Evolutionary conservation across 2,797 vertebrate genomes (phyloP).

Genomic region (Discoglossus pictus): DNA sequence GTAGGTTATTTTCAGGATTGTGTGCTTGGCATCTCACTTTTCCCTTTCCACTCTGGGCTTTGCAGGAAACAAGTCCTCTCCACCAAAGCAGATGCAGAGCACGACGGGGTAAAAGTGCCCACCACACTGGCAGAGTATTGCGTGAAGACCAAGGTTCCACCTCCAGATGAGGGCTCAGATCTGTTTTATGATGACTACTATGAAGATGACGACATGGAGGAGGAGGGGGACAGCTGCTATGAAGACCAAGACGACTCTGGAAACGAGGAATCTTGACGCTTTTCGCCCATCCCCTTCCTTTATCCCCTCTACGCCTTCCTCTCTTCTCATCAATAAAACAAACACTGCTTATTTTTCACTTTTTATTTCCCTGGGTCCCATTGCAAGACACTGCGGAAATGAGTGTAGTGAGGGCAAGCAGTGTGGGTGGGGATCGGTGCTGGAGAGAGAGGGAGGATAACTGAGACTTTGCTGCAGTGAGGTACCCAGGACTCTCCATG

Average conservation of each 20-base stretch:
- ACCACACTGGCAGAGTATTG: slow-evolving; percentile 93
- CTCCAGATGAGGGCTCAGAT: slow-evolving; percentile 88
- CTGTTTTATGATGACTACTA: slow-evolving; percentile 94
- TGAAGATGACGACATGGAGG: slow-evolving; percentile 85
- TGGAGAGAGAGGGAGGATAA: slow-evolving; percentile 46
- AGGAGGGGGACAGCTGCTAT: slow-evolving; percentile 85
- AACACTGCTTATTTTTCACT: slow-evolving; percentile 22
- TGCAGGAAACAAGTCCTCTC: slow-evolving; percentile 91
- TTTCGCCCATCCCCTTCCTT: background rate
- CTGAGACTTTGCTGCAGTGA: rapidly evolving
- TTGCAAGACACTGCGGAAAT: slow-evolving; percentile 5
- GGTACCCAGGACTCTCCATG: slow-evolving; percentile 22
- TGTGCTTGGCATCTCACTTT: too few relatives aligned
- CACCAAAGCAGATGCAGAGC: slow-evolving; percentile 88
- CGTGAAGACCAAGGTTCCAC: slow-evolving; percentile 85
- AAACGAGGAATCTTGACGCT: slow-evolving; percentile 89
- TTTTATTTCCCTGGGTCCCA: slow-evolving; percentile 21
- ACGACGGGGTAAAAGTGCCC: slow-evolving; percentile 93
- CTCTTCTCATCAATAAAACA: slow-evolving; percentile 24
- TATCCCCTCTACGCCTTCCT: background rate
- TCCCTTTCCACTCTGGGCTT: background rate
- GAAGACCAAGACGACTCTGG: slow-evolving; percentile 91
- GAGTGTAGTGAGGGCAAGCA: background rate
- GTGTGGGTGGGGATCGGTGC: rapidly evolving
- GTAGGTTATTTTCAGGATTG: too few relatives aligned